Base-by-base conservation (phyloP, 2,888 invertebrate species). In the Spodoptera exigua region DNA sequence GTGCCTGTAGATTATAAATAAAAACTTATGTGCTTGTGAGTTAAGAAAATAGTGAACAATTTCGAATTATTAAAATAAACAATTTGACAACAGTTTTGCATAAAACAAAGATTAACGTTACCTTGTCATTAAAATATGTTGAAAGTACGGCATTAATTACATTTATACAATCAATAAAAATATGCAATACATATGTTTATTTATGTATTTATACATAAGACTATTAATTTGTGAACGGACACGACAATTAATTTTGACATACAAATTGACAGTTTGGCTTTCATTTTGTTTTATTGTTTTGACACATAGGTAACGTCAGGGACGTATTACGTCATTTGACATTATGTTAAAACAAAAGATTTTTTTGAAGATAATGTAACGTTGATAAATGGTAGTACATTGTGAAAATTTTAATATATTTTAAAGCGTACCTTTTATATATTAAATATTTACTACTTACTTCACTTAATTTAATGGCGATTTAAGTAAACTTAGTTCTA, bases 61-160 rank as follows among this genome's bases (percentile, higher is more conserved):
- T n/a, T n/a, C n/a, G n/a, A n/a, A n/a, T 40, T 16, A 46, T 46
- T 58, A n/a, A 51, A 37, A 47, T 46, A 27, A 58, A 46, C 32
- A 59, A 47, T 57, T 40, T 35, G 18, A 51, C 58, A 39, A 16
- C 44, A 51, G 10, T 7, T 14, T 55, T 46, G 34, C 36, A 39
- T 35, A 56, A 68, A 68, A 56, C 37, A 36, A 51, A 1, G 60
- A 13, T 16, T 49, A 54, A 37, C 48, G 16, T 39, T 32, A 61
- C 61, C 39, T 40, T 18, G 9, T 36, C 32, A 36, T 9, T 54
- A 41, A 44, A 40, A 53, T 35, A 0, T 27, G 27, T 46, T 32
- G 41, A 71, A 71, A 68, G 51, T 68, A 64, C 44, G 34, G 34
- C 36, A 68, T 47, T 46, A 70, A 70, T 47, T 48, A 63, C 54